Base-by-base conservation (phyloP, 2,113 vertebrate genomes). In the Tringa solitaria region DNA sequence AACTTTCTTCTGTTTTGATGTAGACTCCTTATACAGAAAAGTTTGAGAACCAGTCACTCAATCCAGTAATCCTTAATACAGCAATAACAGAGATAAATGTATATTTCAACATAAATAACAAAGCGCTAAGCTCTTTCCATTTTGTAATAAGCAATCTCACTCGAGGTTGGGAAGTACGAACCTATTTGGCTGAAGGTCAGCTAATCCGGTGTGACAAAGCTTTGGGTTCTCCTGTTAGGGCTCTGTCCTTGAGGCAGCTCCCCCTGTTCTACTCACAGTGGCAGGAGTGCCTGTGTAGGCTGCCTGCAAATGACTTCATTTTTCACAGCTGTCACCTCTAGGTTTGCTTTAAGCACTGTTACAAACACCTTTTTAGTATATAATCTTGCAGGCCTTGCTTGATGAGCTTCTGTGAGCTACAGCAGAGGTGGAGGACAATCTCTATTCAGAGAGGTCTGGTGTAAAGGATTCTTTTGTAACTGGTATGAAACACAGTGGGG, bases 241-340 rank as follows among this genome's bases (percentile, higher is more conserved):
- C 41, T 28, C 32, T 63, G 45, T 69, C 82, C 70, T 79, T 90
- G 84, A 56, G 60, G 70, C 70, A 89, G 50, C 54, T 87, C 69
- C 60, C n/a, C 1, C 0, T 26, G 45, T 65, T 61, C 57, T 7
- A 37, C 48, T 57, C 3, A 1, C 39, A 57, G 64, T 20, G 48
- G 4, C 74, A 76, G 65, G 8, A 73, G 2, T 46, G 41, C 39
- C 37, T 57, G 8, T 1, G n/a, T 10, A 22, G 41, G 57, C 18
- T 91, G 89, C 27, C 84, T 94, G 78, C 45, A 91, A 64, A 90
- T 76, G 0, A 53, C 70, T 93, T 90, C 57, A 94, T 96, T 96
- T 96, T 65, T 95, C 91, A 95, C 54, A 79, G 59, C 87, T 82
- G 79, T 93, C 86, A 84, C 81, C 28, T 74, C 63, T 30, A 74